A percentile compares a stretch with the other conserved stretches of the same genome.
Conservation (phyloP, 2,888 invertebrate species). For the Sphaerophoria taeniata region DNA sequence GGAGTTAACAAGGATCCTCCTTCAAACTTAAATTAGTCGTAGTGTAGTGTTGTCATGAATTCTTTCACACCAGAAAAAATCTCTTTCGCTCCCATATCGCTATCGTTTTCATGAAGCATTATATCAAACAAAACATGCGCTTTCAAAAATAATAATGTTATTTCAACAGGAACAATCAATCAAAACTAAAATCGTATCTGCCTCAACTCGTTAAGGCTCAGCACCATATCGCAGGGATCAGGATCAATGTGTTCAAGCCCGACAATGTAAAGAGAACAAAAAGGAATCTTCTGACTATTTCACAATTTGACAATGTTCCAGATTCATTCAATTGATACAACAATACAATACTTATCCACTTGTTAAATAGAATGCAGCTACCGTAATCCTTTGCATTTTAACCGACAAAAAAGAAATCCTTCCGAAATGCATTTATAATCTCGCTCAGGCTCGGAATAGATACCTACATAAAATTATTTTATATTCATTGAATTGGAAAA, state of each 20-base stretch:
- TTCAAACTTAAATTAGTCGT: no score
- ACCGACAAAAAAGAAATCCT: not conserved
- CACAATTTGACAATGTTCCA: slow-evolving; percentile 40
- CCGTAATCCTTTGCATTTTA: slow-evolving; percentile 37
- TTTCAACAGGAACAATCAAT: slow-evolving; percentile 13
- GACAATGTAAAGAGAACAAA: slow-evolving; percentile 6
- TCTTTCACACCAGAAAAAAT: not conserved
- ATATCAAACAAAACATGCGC: not conserved
- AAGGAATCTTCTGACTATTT: slow-evolving; percentile 1
- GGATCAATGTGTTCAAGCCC: slow-evolving; percentile 1
- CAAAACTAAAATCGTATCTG: not conserved
- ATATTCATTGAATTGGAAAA: slow-evolving; percentile 32
- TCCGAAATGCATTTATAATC: slow-evolving; percentile 14
- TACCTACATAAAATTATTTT: slow-evolving; percentile 19
- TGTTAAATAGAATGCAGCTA: slow-evolving; percentile 20
- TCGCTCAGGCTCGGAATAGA: slow-evolving; percentile 1
- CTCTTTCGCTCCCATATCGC: not conserved
- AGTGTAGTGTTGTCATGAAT: not conserved
- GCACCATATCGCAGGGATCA: not conserved
- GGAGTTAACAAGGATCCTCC: no score
- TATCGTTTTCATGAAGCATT: slow-evolving; percentile 23
- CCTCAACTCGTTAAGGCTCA: slow-evolving; percentile 2
- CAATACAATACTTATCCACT: slow-evolving; percentile 41
- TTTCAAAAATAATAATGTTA: slow-evolving; percentile 9
- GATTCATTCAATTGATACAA: slow-evolving; percentile 30